Percentiles rank a stretch among this genome's conserved stretches.
Conservation (phyloP, 92 coral and sea anemone genomes). For the Palythoa heliodiscus region DNA sequence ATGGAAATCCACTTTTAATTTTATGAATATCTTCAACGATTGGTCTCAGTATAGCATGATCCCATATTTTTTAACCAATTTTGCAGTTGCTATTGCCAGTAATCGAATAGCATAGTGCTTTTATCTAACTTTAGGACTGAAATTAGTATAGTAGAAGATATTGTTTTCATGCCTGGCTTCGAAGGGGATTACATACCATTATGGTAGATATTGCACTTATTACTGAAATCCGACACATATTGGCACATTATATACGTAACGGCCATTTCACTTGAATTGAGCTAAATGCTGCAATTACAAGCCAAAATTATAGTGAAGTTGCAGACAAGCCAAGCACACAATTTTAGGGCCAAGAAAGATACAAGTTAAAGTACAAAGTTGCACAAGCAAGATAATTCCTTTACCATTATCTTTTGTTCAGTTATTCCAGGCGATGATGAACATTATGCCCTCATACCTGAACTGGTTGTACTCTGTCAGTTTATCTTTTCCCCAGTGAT, state of each 20-base stretch:
- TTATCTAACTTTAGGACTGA: slow-evolving; percentile 26
- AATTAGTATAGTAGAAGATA: slow-evolving; percentile 34
- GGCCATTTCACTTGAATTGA: slow-evolving; percentile 18
- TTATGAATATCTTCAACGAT: slow-evolving; percentile 14
- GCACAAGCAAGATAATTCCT: slow-evolving; percentile 47
- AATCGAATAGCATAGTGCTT: slow-evolving; percentile 27
- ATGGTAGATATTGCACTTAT: slow-evolving; percentile 66
- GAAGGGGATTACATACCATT: slow-evolving; percentile 43
- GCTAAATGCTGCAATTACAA: slow-evolving; percentile 31
- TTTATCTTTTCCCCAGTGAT: slow-evolving; percentile 46
- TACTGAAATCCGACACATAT: slow-evolving; percentile 48
- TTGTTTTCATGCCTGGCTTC: slow-evolving; percentile 36
- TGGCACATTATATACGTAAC: not conserved
- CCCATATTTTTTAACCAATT: slow-evolving; percentile 37
- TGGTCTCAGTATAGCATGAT: slow-evolving; percentile 33
- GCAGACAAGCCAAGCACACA: slow-evolving; percentile 43
- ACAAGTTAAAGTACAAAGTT: slow-evolving; percentile 43
- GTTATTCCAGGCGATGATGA: slow-evolving; percentile 55
- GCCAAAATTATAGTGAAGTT: slow-evolving; percentile 40
- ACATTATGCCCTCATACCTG: slow-evolving; percentile 31
- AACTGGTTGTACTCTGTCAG: slow-evolving; percentile 36
- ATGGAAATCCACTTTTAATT: slow-evolving; percentile 29
- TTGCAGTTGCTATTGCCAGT: slow-evolving; percentile 37
- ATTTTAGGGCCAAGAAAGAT: slow-evolving; percentile 33
- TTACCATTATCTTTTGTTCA: slow-evolving; percentile 62